Conservation (phyloP, 2,113 vertebrate genomes). For the Marmota monax region DNA sequence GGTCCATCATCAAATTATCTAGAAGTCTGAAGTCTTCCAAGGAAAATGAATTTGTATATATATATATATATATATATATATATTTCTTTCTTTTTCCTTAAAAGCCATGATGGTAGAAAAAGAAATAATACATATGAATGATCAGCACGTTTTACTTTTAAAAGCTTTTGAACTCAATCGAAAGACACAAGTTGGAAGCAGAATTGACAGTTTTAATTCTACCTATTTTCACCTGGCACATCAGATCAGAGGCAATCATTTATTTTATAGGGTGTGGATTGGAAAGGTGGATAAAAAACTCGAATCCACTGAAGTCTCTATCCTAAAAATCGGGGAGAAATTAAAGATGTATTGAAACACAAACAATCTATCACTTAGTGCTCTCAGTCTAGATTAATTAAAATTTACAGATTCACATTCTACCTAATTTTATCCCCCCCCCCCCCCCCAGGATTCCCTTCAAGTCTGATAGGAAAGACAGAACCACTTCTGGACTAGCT, state of each 20-base stretch:
- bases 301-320: conserved; percentile 1
- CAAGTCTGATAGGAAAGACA: conserved; percentile 57
- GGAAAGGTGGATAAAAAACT: conserved; percentile 47
- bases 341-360: conserved; percentile 47
- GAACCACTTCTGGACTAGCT: conserved; percentile 62
- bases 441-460: neutral
- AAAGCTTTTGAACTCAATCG: conserved; percentile 76
- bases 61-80: neutral
- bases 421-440: conserved; percentile 48
- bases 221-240: conserved; percentile 74
- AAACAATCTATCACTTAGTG: neutral
- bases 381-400: conserved; percentile 29
- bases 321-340: conserved; percentile 54
- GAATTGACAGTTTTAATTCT: conserved; percentile 77
- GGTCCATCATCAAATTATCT: conserved; percentile 58
- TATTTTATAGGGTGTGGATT: conserved; percentile 62
- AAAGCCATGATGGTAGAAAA: conserved; percentile 73
- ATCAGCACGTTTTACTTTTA: conserved; percentile 72
- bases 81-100: conserved; percentile 57
- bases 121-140: conserved; percentile 77
- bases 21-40: conserved; percentile 57
- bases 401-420: conserved; percentile 62
- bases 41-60: conserved; percentile 67
- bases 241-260: conserved; percentile 66
- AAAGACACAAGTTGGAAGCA: conserved; percentile 75